Evolutionary conservation across 1,140 invertebrate genomes (phyloP).

Genomic region (Sycobia sp.): DNA sequence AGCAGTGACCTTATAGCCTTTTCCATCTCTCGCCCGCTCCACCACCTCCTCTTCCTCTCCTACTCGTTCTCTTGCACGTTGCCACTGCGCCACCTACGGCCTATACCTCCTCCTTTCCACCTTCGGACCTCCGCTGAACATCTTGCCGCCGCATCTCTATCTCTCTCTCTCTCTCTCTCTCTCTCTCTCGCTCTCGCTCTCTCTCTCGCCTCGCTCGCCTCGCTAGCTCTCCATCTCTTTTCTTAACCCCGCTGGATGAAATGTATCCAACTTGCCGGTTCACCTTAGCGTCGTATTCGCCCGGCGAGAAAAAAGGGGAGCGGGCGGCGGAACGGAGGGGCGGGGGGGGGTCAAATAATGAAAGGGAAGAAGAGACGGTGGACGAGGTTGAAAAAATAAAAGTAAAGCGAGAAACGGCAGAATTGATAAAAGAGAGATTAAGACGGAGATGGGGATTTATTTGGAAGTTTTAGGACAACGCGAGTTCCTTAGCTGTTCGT

Average conservation of each 20-base stretch:
- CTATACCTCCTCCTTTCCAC: too few species aligned
- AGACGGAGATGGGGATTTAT: background rate
- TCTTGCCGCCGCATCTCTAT: constrained; percentile 29
- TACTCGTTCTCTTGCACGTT: background rate
- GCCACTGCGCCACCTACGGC: too few species aligned
- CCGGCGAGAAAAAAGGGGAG: too few species aligned
- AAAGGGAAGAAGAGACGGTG: background rate
- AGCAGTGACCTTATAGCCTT: constrained; percentile 6
- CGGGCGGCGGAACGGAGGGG: too few species aligned
- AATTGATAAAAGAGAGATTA: background rate
- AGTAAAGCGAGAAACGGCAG: too few species aligned
- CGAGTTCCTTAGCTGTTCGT: too few species aligned
- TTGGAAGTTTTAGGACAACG: background rate
- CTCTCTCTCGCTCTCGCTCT: too few species aligned
- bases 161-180: too few species aligned
- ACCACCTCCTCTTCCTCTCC: background rate
- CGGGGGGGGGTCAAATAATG: background rate
- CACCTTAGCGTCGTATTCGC: constrained; percentile 5
- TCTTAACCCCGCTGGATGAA: constrained; percentile 20
- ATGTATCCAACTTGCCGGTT: constrained; percentile 4
- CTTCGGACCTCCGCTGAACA: background rate
- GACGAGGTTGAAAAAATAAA: too few species aligned
- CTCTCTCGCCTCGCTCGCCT: constrained; percentile 32
- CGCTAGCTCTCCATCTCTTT: constrained; percentile 25
- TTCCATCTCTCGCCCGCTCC: background rate